Percentiles rank a stretch among this genome's conserved stretches.
Evolutionary conservation across 2,113 vertebrate genomes (phyloP).

Genomic region (Cairina moschata): DNA sequence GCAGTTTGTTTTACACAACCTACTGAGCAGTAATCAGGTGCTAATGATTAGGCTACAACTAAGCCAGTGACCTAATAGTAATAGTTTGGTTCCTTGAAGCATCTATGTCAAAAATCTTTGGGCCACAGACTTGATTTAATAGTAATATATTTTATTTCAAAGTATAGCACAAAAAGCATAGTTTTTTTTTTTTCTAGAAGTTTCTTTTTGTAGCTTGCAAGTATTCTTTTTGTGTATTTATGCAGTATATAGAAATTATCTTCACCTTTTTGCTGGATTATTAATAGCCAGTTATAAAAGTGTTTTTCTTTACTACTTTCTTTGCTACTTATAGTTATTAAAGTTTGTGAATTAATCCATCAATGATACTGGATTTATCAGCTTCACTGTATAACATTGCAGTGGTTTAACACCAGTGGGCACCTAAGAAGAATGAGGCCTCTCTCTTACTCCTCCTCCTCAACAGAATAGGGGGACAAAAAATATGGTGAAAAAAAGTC

Average conservation of each 20-base stretch:
- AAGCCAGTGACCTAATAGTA: not conserved
- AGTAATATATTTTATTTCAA: not conserved
- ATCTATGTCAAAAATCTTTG: not conserved
- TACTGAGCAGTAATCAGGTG: not conserved
- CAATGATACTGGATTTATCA: slow-evolving; percentile 1
- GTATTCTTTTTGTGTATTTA: slow-evolving; percentile 2
- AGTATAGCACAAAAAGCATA: not conserved
- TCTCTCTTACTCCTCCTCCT: not conserved
- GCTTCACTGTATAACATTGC: not conserved
- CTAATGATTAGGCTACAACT: not conserved
- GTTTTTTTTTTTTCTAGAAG: not conserved
- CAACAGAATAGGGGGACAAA: not conserved
- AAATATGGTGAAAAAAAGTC: not conserved
- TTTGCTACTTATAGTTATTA: slow-evolving; percentile 4
- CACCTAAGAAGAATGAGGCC: not conserved
- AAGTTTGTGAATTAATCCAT: not conserved
- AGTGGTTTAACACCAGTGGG: not conserved
- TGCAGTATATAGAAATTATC: not conserved
- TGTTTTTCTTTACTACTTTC: not conserved
- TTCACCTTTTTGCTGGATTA: not conserved
- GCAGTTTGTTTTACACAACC: not conserved
- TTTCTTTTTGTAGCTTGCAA: not conserved
- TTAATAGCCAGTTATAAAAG: slow-evolving; percentile 21
- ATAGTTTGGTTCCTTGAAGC: not conserved
- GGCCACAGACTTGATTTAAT: not conserved